phyloP scores from a whole-genome alignment of 2,113 vertebrate genomes.

The Alexandromys fortis region DNA sequence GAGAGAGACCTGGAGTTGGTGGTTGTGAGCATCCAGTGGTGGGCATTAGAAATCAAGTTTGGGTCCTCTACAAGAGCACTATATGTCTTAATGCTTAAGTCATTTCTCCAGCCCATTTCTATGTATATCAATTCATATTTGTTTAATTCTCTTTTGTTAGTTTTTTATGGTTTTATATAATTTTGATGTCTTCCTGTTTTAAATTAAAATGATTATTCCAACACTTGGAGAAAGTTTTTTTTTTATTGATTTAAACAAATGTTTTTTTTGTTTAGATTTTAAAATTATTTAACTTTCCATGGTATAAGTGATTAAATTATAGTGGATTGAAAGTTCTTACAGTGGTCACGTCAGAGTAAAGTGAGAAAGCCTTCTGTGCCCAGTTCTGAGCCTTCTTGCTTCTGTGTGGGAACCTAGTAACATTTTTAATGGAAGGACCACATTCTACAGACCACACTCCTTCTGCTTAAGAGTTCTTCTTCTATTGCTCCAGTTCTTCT shows the following conservation, averaged over 20 bases:
- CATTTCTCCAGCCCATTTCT: not conserved
- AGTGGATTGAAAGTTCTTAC: not conserved
- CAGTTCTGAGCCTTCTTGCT: not conserved
- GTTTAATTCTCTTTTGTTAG: not conserved
- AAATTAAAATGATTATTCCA: not conserved
- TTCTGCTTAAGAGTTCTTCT: not conserved
- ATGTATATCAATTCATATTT: not conserved
- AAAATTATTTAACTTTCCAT: not conserved
- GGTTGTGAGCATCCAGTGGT: not conserved
- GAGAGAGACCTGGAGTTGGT: not conserved
- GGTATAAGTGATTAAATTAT: not conserved
- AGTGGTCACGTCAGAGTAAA: not conserved
- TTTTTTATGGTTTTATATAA: not conserved
- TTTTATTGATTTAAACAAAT: conserved; percentile 23
- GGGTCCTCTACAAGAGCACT: not conserved
- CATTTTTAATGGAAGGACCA: not conserved
- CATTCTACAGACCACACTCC: not conserved
- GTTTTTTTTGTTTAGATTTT: not conserved
- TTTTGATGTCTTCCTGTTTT: conserved; percentile 10
- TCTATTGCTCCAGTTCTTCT: not conserved
- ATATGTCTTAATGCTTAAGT: not conserved
- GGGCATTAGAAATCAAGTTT: not conserved
- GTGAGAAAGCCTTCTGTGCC: fast-evolving
- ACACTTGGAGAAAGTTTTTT: not conserved
- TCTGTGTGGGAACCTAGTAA: not conserved